phyloP scores from a whole-genome alignment of 2,113 vertebrate genomes.

The Oncorhynchus kisutch region DNA sequence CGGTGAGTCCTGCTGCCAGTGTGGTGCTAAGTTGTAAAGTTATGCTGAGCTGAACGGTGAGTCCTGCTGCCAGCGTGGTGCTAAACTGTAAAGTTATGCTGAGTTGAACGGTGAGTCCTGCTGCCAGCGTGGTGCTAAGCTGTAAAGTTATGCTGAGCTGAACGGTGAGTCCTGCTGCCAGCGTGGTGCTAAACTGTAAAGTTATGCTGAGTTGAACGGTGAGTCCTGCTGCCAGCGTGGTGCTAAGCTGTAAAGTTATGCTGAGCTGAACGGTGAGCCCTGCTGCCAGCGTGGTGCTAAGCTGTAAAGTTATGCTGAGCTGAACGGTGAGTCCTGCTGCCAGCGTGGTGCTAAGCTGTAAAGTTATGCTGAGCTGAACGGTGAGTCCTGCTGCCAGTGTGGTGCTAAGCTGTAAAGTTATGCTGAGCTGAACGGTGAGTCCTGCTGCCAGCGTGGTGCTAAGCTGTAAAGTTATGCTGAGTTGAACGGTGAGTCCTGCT shows the following conservation, averaged over 20 bases:
- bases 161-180: constrained; percentile 36
- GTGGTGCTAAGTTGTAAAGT: constrained; percentile 44
- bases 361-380: background rate
- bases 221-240: background rate
- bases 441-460: constrained; percentile 28
- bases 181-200: constrained; percentile 56
- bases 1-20: no score
- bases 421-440: no score
- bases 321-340: no score
- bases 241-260: constrained; percentile 41
- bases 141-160: constrained; percentile 7
- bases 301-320: constrained; percentile 16
- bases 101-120: no score
- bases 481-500: constrained; percentile 16
- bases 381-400: constrained; percentile 48
- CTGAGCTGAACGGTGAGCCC: constrained; percentile 5
- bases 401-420: constrained; percentile 47
- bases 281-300: constrained; percentile 59
- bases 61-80: constrained; percentile 56
- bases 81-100: constrained; percentile 30
- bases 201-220: no score
- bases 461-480: constrained; percentile 26
- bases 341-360: constrained; percentile 44
- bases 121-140: constrained; percentile 39
- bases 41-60: background rate